Conservation (phyloP, 2,113 vertebrate genomes). For the Nothocercus nigrocapillus region DNA sequence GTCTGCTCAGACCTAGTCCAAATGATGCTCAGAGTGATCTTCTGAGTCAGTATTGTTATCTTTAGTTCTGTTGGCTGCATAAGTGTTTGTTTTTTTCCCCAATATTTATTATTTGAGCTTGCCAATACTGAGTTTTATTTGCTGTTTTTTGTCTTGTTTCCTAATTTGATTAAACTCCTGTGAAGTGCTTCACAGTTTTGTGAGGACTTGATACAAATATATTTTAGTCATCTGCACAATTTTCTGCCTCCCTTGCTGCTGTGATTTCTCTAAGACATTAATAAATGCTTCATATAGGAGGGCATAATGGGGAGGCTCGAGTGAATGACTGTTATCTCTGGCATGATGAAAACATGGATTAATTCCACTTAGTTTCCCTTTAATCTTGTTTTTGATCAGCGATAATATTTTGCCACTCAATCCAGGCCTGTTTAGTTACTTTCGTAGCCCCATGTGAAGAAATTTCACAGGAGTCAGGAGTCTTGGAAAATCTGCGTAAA, state of each 20-base stretch:
- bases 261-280: not conserved
- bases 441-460: not conserved
- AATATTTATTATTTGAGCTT: not conserved
- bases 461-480: not conserved
- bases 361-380: not conserved
- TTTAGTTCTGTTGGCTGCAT: not conserved
- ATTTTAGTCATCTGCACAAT: not conserved
- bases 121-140: not conserved
- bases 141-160: not conserved
- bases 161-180: not conserved
- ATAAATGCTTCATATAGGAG: not conserved
- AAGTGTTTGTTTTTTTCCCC: not conserved
- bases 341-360: not conserved
- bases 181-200: not conserved
- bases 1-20: not conserved
- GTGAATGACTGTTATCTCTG: not conserved
- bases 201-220: not conserved
- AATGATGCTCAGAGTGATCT: not conserved
- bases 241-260: not conserved
- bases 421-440: not conserved
- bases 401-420: not conserved
- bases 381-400: conserved; percentile 4
- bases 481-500: conserved; percentile 5
- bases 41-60: not conserved
- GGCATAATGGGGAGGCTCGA: not conserved